Conservation (phyloP, 2,888 invertebrate genomes). For the Acanthosepion pharaonis region DNA sequence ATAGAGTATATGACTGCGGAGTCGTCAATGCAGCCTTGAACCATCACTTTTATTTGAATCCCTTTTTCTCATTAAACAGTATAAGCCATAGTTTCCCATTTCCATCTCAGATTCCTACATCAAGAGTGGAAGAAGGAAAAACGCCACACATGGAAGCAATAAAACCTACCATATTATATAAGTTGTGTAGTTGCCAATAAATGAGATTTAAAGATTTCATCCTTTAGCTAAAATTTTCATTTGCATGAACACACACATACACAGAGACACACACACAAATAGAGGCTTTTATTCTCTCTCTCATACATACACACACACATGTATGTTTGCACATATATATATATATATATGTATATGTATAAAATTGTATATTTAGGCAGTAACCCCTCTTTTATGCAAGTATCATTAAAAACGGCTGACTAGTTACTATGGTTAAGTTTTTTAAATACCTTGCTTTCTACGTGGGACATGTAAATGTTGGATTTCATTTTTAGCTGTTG, state of each 20-base stretch:
- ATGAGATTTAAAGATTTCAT: background rate
- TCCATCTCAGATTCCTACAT: conserved; percentile 20
- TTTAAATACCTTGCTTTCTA: too few species aligned
- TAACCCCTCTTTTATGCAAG: too few species aligned
- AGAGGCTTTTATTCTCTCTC: too few species aligned
- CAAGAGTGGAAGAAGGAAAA: background rate
- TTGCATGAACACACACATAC: too few species aligned
- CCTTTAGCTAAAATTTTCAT: background rate
- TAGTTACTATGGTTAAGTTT: too few species aligned
- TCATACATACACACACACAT: too few species aligned
- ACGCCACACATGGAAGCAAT: background rate
- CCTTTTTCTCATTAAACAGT: conserved; percentile 1
- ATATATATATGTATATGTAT: background rate
- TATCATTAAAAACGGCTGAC: too few species aligned
- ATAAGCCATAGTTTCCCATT: background rate
- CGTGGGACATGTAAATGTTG: too few species aligned
- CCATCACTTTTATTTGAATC: background rate
- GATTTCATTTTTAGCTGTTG: too few species aligned
- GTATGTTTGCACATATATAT: too few species aligned
- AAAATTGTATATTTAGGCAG: too few species aligned
- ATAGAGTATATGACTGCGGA: background rate
- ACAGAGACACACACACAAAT: too few species aligned
- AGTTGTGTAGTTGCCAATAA: background rate
- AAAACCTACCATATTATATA: background rate
- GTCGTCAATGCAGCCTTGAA: background rate